Evolutionary conservation across 2,113 vertebrate species (phyloP), one percentile per base, ranked within the genome.

Genomic region (Pterophyllum scalare): DNA sequence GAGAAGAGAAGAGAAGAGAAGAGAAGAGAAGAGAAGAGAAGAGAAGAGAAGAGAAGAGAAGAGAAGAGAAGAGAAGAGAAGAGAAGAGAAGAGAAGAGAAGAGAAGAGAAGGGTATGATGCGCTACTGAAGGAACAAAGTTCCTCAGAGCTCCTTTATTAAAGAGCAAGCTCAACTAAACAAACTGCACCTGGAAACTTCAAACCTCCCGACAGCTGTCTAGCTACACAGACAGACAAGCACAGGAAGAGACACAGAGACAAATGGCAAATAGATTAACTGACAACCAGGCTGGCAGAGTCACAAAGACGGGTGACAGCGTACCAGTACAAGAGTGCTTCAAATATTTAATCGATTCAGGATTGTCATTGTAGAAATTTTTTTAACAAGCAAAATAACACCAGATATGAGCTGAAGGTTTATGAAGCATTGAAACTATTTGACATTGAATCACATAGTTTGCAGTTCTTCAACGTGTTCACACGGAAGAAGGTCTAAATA

Each of bases 151-250:
- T 86, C 38, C 74, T 87, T 92, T 84, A 91, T 89, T 88, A 81
- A 83, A 84, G 86, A 87, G 17, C 62, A 52, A 82, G 43, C 82
- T 89, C 75, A 49, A 26, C 85, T 81, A 75, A 92, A 90, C 87
- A 94, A 94, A 93, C 87, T 83, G 74, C 90, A 93, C 91, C 92
- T 93, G 93, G 82, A 87, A 86, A 86, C 85, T 92, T 93, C 91
- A 94, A 91, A 87, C 81, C 79, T 77, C 17, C 28, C 35, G 33
- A 87, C 92, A 92, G 92, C 92, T 90, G 92, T 87, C 90, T 74
- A 22, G 82, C 74, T 86, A 15, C 84, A 81, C 11, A 59, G 75
- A 75, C 79, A 81, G 49, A 83, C 77, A 64, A 22, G 76, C 65
- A 86, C 80, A 75, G 83, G 77, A 75, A 79, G 26, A 49, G 49